Evolutionary conservation across 2,113 vertebrate species (phyloP), one percentile per base, ranked within the genome.

Genomic region (Lepisosteus oculatus): DNA sequence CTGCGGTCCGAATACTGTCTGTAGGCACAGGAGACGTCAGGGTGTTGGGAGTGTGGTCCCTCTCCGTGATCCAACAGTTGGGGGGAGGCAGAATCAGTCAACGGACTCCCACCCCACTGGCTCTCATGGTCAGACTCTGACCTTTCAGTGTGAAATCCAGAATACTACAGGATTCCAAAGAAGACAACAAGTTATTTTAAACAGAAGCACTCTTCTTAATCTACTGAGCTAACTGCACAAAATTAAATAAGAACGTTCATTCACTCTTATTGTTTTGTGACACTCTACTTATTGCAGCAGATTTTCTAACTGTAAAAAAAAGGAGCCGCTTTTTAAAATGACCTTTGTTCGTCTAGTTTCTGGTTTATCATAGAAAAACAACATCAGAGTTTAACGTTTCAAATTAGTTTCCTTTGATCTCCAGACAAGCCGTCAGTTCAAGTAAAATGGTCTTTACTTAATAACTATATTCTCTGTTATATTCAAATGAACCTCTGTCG

Each of bases 101-200:
- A 85, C 0, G 96, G 96, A 61, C 95, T 98, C 66, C 95, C 95
- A 0, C 95, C 96, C 96, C 97, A 98, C 2, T 95, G 95, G 77
- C 96, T 97, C 74, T 97, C 97, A 2, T 95, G 95, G 79, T 98
- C 95, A 0, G 96, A 98, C 77, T 98, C 97, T 0, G 96, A 96
- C 43, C 95, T 91, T 79, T 98, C 97, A 0, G 93, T 89, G 80
- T 95, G 95, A 85, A 98, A 98, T 78, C 95, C 94, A 5, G 94
- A 87, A 84, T 95, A 98, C 96, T 99, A 87, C 47, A 55, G 55
- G 2, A 62, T 69, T 59, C 43, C 43, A 63, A 67, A 68, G 62
- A 5, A 86, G 72, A 80, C n/a, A 83, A 62, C 74, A 77, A 67
- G 57, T 29, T 68, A 76, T 66, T 81, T 64, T 61, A 0, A 4